Evolutionary conservation across 2,888 invertebrate species (phyloP), one percentile per base, ranked within the genome.

Genomic region (Nymphalis polychloros): DNA sequence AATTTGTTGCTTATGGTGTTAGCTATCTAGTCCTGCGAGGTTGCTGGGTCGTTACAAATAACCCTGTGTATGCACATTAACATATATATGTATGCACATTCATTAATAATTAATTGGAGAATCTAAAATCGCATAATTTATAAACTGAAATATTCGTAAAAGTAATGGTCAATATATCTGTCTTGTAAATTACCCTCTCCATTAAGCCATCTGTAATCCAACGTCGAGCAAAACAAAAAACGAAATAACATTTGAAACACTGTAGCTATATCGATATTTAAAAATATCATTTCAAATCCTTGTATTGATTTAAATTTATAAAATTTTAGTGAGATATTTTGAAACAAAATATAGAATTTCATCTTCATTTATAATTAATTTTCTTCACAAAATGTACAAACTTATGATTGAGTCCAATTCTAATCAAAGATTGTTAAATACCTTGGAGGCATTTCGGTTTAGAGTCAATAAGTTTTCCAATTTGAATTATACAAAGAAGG

Each of bases 201-300:
- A 74, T 66, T 69, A 80, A 85, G 90, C 89, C 84, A 89, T 87
- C 92, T 92, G 88, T 87, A 87, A 90, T 92, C 91, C 92, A 84
- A 87, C 82, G 90, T 83, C 82, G 84, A 80, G 90, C 89, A 84
- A 85, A 89, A 90, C 84, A 90, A 87, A 89, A 55, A 88, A 78
- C 67, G 50, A 71, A 63, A 64, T 59, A 66, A 68, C 13, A 67
- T 50, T 74, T 70, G 69, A 70, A 48, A 72, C 8, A 19, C n/a
- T 68, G 52, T 67, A 65, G 64, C 57, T 49, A 50, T 50, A 52
- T 46, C 13, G 2, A 2, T 13, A 41, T 64, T 47, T 41, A 55
- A 47, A 47, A 2, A 13, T 41, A 41, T 50, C 19, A 50, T 50
- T 50, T 50, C 1, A 50, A 50, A 3, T 20, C 8, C 47, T 52